These are phyloP conservation scores for Steatornis caripensis DNA, from an alignment of 2,113 vertebrate species.

Conservation along the genomic window DNA sequence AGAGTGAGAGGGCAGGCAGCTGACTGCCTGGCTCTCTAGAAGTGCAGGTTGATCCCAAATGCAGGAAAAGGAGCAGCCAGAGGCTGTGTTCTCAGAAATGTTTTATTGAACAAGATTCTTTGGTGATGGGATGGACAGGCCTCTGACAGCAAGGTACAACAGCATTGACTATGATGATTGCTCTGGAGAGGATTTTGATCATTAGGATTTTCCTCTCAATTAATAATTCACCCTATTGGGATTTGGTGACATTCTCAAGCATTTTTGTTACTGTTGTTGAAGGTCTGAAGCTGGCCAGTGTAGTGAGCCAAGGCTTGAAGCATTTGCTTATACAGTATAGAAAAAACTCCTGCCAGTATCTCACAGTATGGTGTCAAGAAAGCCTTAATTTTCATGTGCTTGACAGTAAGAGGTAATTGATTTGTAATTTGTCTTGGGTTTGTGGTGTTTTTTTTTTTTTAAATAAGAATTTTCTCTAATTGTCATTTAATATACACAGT, in stretches of 20 bases:
- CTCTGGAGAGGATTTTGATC: background rate
- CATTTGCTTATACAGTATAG: background rate
- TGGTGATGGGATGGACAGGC: background rate
- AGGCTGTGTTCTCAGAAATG: background rate
- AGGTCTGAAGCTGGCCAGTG: background rate
- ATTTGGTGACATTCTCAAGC: background rate
- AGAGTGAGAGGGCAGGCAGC: background rate
- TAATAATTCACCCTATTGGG: background rate
- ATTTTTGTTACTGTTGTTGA: background rate
- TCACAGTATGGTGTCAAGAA: background rate
- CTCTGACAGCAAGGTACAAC: accelerated
- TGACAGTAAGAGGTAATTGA: background rate
- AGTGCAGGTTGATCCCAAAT: background rate
- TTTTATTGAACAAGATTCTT: background rate
- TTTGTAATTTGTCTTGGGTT: background rate
- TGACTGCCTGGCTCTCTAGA: background rate
- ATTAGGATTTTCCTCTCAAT: background rate
- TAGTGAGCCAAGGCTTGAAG: background rate
- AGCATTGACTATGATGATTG: background rate
- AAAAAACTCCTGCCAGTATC: background rate
- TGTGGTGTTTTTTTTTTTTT: background rate
- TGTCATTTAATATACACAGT: background rate
- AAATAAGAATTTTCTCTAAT: background rate
- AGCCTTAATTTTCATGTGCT: background rate
- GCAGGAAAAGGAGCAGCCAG: background rate